Evolutionary conservation across 2,888 invertebrate genomes (phyloP).

Genomic region (Pristionchus exspectatus): DNA sequence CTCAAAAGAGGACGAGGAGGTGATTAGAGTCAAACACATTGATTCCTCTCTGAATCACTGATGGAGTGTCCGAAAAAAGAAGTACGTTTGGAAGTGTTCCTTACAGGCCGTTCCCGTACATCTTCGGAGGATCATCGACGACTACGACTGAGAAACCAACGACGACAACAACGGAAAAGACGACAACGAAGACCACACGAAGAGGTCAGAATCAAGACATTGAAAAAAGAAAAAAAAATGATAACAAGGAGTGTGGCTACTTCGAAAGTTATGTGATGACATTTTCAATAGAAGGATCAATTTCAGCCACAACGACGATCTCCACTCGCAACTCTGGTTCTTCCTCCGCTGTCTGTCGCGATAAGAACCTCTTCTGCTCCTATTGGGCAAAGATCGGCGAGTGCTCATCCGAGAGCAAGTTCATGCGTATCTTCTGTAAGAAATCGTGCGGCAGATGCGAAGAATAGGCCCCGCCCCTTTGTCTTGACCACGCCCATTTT

Average conservation of each 20-base stretch:
- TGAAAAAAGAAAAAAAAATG: too few species aligned
- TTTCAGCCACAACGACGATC: conserved; percentile 23
- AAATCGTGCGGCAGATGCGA: conserved; percentile 66
- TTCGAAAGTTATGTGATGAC: too few species aligned
- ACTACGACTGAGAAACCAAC: conserved; percentile 28
- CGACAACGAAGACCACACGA: not conserved
- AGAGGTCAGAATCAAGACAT: not conserved
- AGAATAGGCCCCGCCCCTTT: conserved; percentile 22
- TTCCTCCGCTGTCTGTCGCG: conserved; percentile 62
- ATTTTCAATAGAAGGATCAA: not conserved
- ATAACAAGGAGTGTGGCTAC: too few species aligned
- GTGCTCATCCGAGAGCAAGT: conserved; percentile 78
- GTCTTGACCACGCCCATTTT: not conserved
- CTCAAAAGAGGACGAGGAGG: conserved; percentile 45
- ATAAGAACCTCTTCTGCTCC: conserved; percentile 79
- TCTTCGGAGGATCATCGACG: conserved; percentile 51
- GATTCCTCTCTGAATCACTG: too few species aligned
- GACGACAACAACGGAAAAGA: not conserved
- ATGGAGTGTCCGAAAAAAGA: too few species aligned
- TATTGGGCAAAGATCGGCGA: conserved; percentile 79
- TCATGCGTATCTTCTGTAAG: conserved; percentile 76
- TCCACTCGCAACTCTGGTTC: conserved; percentile 28
- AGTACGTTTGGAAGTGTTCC: too few species aligned
- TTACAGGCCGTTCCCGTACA: conserved; percentile 43
- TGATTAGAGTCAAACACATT: not conserved